Base-by-base conservation (phyloP, 2,888 invertebrate species). In the Idaea biselata region DNA sequence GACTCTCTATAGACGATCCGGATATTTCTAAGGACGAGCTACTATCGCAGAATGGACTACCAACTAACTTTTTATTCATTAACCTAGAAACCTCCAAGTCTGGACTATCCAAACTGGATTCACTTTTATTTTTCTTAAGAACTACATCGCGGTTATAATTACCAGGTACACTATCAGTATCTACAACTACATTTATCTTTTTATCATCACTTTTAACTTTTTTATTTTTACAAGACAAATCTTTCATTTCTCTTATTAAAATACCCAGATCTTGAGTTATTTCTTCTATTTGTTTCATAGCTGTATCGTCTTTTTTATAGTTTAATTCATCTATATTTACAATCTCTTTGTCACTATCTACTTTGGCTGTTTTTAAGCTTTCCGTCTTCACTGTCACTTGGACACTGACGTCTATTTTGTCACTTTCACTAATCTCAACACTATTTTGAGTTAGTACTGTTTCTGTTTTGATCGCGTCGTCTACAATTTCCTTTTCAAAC, bases 31-130 rank as follows among this genome's bases (percentile, higher is more conserved):
- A 70, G 16, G 91, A 91, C 2, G 92, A 91, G 68, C 85, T 91
- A 65, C 91, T 92, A 61, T 93, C 93, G 64, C 88, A 86, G 68
- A 89, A 90, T 3, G 89, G 87, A 71, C 89, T 90, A 6, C 84
- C 83, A 6, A 79, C 76, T 53, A 83, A 53, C 60, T 81, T 82
- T 62, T 87, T 89, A 68, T 88, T 86, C 90, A 93, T 93, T 5
- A 93, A 76, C 68, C 91, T 84, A 55, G 92, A 93, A 0, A 93
- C 93, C 78, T 93, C 93, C 66, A 93, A 71, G 72, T 93, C 93
- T 0, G 93, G 92, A 72, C 93, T 93, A 62, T 93, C 93, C n/a
- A 93, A 74, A 72, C 91, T 93, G 16, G 93, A 92, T 73, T 93
- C 93, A 64, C 91, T 93, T 70, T 89, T 91, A 76, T 93, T 91